Evolutionary conservation across 2,888 invertebrate species (phyloP).

Genomic region (Mongoloraphidia duomilia): DNA sequence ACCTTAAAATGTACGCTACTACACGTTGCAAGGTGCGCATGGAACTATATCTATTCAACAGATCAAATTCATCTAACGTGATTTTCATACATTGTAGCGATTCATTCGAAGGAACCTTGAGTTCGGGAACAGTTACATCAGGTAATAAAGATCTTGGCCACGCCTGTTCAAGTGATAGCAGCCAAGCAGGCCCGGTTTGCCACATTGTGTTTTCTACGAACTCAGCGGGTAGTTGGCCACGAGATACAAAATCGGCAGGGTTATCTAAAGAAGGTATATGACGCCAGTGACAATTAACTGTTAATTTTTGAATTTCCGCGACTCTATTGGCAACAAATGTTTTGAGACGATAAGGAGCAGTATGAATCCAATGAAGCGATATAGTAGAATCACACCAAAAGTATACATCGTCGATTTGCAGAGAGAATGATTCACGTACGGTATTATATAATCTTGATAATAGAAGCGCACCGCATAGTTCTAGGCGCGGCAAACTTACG

Average conservation of each 20-base stretch:
- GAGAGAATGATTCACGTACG: too few relatives aligned
- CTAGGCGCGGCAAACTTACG: constrained; percentile 16
- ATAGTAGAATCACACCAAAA: constrained; percentile 17
- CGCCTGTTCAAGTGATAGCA: constrained; percentile 9
- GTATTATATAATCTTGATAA: background rate
- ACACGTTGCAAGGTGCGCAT: background rate
- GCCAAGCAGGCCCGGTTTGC: constrained; percentile 11
- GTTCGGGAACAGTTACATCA: constrained; percentile 7
- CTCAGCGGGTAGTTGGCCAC: constrained; percentile 11
- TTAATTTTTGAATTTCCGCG: constrained; percentile 14
- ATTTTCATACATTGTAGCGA: constrained; percentile 10
- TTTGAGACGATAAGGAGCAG: too few relatives aligned
- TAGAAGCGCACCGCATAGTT: constrained; percentile 13
- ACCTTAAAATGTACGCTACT: background rate
- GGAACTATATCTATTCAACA: constrained; percentile 4
- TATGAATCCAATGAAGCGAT: constrained; percentile 16
- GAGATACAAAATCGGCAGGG: constrained; percentile 18
- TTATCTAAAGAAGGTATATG: constrained; percentile 16
- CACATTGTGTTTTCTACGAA: constrained; percentile 12
- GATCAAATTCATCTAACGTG: background rate
- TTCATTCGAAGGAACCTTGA: constrained; percentile 10
- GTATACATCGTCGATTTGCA: too few relatives aligned
- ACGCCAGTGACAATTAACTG: constrained; percentile 12
- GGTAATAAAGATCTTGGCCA: constrained; percentile 13
- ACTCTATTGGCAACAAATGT: constrained; percentile 18